Evolutionary conservation across 2,797 vertebrate species (phyloP).

Genomic region (Botia kubotai): DNA sequence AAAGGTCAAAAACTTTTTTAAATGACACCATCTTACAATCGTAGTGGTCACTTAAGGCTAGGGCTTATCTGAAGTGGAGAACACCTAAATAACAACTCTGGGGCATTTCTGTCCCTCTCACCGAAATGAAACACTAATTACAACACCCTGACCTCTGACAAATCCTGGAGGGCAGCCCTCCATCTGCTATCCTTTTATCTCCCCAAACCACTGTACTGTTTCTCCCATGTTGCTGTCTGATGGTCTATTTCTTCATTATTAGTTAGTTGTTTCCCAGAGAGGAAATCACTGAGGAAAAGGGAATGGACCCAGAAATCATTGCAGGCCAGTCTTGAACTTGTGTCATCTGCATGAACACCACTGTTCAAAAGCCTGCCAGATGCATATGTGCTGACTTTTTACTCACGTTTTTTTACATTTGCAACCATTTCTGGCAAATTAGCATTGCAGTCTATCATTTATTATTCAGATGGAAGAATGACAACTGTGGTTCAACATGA

Average conservation of each 20-base stretch:
- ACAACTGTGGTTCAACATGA: background rate
- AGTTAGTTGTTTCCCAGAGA: background rate
- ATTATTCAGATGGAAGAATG: background rate
- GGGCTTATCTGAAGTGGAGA: conserved; percentile 18
- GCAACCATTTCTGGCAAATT: background rate
- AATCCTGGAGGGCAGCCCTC: conserved; percentile 1
- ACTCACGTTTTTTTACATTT: background rate
- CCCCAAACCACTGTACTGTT: background rate
- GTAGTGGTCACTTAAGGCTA: conserved; percentile 24
- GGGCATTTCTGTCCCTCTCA: background rate
- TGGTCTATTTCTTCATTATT: background rate
- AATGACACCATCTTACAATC: background rate
- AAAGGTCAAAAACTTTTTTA: background rate
- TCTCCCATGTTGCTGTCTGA: background rate
- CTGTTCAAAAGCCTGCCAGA: background rate
- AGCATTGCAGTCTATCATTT: background rate
- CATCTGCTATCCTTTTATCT: background rate
- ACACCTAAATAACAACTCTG: conserved; percentile 2
- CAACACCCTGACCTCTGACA: conserved; percentile 30
- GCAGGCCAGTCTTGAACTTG: background rate
- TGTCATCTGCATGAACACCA: background rate
- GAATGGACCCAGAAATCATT: background rate
- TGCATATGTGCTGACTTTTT: background rate
- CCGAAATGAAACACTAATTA: background rate
- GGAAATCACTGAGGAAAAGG: background rate